Conservation (phyloP, 2,113 vertebrate species). For the Steatornis caripensis region DNA sequence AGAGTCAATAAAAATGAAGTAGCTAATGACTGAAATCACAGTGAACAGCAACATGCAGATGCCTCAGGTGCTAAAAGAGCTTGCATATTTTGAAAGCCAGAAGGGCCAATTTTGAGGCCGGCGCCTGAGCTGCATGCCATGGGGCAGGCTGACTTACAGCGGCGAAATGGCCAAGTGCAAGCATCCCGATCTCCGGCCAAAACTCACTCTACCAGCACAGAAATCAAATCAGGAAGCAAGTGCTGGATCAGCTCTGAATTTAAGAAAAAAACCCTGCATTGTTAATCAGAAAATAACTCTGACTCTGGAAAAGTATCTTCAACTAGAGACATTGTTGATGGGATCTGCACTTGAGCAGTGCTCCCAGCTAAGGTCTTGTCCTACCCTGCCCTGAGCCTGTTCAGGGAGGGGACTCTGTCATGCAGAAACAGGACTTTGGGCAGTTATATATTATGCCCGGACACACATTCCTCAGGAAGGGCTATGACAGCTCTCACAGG, state of each 20-base stretch:
- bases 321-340: background rate
- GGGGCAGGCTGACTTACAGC: background rate
- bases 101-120: background rate
- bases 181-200: background rate
- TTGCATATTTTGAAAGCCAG: background rate
- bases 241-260: background rate
- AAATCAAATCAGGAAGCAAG: background rate
- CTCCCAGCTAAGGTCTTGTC: background rate
- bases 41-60: background rate
- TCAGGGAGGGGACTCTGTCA: background rate
- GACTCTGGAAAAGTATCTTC: background rate
- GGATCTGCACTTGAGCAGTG: background rate
- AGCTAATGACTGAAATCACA: background rate
- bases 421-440: background rate
- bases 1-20: background rate
- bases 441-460: background rate
- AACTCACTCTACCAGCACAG: background rate
- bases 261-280: background rate
- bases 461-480: background rate
- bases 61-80: background rate
- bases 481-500: background rate
- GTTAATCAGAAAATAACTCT: background rate
- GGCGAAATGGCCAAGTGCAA: background rate
- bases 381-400: background rate
- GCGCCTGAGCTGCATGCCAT: background rate